Conservation (phyloP, 2,113 vertebrate genomes). For the Lasiurus borealis region DNA sequence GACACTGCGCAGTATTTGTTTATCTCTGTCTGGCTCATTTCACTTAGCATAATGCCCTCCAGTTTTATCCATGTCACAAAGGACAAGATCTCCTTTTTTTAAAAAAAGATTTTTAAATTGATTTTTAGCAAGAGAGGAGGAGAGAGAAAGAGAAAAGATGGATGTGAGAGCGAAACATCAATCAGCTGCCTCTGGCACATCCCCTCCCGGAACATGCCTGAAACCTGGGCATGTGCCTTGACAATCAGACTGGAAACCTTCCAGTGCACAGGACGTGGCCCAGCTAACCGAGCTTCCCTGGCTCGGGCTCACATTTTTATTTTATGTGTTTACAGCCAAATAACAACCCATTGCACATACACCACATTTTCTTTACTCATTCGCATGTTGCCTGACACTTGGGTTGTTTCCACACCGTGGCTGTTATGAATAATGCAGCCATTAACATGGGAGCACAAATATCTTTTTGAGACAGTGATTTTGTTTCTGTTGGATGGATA, state of each 20-base stretch:
- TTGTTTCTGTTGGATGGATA: background rate
- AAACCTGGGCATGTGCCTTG: background rate
- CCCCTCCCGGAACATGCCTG: background rate
- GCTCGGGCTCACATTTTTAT: background rate
- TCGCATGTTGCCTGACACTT: background rate
- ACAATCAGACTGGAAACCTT: background rate
- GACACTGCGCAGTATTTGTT: background rate
- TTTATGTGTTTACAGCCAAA: background rate
- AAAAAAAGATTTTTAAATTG: background rate
- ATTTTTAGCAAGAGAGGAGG: no score
- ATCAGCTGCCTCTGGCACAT: background rate
- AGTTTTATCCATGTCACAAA: background rate
- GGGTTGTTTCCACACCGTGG: background rate
- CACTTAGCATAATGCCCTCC: background rate
- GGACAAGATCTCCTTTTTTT: background rate
- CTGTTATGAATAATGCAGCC: background rate
- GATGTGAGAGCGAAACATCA: background rate
- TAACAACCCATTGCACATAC: background rate
- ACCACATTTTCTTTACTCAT: background rate
- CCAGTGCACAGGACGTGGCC: background rate
- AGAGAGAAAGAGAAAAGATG: no score
- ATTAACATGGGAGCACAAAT: background rate
- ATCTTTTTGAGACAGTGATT: background rate
- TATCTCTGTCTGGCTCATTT: slow-evolving; percentile 7
- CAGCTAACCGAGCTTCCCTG: background rate